Base-by-base conservation (phyloP, 2,797 vertebrate genomes). In the Falco berigora region DNA sequence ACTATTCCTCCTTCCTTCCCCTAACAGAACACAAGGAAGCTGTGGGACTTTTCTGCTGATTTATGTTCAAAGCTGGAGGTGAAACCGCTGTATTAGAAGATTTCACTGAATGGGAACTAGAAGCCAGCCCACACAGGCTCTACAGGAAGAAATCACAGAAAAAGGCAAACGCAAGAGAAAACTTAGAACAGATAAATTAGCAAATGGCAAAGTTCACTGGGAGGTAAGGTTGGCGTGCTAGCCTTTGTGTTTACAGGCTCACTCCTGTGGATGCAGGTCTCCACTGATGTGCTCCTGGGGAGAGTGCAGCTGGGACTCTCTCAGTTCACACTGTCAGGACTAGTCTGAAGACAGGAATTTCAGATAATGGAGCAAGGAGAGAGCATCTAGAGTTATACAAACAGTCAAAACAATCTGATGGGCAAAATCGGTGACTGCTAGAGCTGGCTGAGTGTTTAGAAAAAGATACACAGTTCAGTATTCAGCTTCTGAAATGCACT, bases 61-160 rank as follows among this genome's bases (percentile, higher is more conserved):
- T 92, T 78, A 79, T 21, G 47, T 38, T 86, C 86, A 38, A 86
- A 96, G 89, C 21, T 34, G 8, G 72, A 86, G 84, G 89, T 91
- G 89, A 93, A 94, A 68, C 24, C 83, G 64, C 72, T 64, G 68
- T 27, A 64, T 83, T 80, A 92, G 81, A 91, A 73, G 64, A 76
- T 32, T 1, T 0, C 81, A 53, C 61, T 81, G 42, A 90, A 89
- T 0, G 2, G 69, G 58, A 88, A 72, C 86, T 34, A 93, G 92
- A 61, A 93, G 77, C 40, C 74, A 90, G 94, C 86, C 88, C 90
- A 77, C 89, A 91, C 72, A 95, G 72, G 72, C 69, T 92, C 76
- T 21, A 90, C 86, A 67, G 79, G 83, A 92, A 94, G 93, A 86
- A 88, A 93, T 88, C 46, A 88, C 0, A 81, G 86, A 76, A 88